Evolutionary conservation across 1,140 invertebrate species (phyloP).

Genomic region (Drosophila carrolli): DNA sequence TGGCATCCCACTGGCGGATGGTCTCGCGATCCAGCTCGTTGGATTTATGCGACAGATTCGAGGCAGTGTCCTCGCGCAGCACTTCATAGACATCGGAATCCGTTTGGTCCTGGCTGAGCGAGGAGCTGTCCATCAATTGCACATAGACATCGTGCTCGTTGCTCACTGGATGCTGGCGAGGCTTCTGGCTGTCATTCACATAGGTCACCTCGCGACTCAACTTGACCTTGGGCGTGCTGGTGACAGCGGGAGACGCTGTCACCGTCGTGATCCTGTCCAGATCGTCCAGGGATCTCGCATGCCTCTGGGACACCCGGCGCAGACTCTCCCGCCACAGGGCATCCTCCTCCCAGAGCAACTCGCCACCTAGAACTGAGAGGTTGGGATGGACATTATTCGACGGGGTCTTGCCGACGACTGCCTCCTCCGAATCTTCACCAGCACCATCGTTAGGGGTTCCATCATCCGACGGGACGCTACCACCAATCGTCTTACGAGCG

Average conservation of each 20-base stretch:
- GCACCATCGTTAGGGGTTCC: constrained; percentile 41
- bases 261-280: constrained; percentile 86
- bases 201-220: constrained; percentile 89
- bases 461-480: constrained; percentile 54
- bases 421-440: constrained; percentile 18
- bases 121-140: constrained; percentile 85
- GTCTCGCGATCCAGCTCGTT: constrained; percentile 93
- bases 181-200: constrained; percentile 86
- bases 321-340: constrained; percentile 91
- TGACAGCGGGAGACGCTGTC: constrained; percentile 22
- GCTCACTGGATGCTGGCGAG: constrained; percentile 71
- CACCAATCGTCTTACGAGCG: constrained; percentile 69
- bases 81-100: constrained; percentile 82
- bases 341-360: constrained; percentile 93
- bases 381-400: constrained; percentile 65
- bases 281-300: constrained; percentile 92
- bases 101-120: constrained; percentile 16
- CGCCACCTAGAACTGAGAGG: constrained; percentile 85
- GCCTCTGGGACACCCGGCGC: constrained; percentile 90
- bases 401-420: constrained; percentile 12
- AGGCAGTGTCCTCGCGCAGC: constrained; percentile 74
- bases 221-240: constrained; percentile 78
- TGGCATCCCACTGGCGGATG: constrained; percentile 93
- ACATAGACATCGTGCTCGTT: constrained; percentile 87
- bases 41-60: constrained; percentile 83